These are phyloP conservation scores for Trachymyrmex cornetzi DNA, from an alignment of 1,140 invertebrate species.

Conservation along the genomic window DNA sequence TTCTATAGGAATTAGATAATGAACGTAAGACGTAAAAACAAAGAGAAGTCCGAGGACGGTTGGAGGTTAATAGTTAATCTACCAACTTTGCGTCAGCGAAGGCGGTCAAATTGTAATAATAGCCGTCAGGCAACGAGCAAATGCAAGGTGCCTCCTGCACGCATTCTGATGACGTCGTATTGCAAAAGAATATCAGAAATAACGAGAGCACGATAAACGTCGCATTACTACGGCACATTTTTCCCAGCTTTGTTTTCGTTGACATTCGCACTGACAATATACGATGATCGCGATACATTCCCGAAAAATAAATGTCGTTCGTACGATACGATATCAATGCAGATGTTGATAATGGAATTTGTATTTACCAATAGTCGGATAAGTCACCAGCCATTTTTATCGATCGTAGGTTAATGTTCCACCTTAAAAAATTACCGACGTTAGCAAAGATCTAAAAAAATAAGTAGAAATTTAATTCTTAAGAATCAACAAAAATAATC, in stretches of 20 bases:
- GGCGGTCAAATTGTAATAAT: conserved; percentile 62
- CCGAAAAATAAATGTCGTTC: too few relatives aligned
- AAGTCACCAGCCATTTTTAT: too few relatives aligned
- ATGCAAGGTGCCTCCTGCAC: conserved; percentile 42
- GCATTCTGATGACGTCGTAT: conserved; percentile 68
- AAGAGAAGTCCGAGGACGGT: neutral
- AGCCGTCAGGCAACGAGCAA: conserved; percentile 60
- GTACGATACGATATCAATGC: too few relatives aligned
- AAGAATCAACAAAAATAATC: too few relatives aligned
- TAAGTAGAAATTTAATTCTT: too few relatives aligned
- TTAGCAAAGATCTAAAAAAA: too few relatives aligned
- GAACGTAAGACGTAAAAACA: neutral
- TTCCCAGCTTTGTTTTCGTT: neutral
- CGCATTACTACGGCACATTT: conserved; percentile 49
- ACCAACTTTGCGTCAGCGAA: conserved; percentile 57
- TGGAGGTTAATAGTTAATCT: conserved; percentile 49
- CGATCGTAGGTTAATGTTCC: too few relatives aligned
- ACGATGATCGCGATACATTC: neutral
- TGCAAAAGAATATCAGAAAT: conserved; percentile 57
- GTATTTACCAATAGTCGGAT: too few relatives aligned
- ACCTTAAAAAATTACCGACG: too few relatives aligned
- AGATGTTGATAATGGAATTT: neutral
- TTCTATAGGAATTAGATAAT: neutral
- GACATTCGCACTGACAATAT: neutral
- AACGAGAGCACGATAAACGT: conserved; percentile 30